Evolutionary conservation across 2,888 invertebrate genomes (phyloP), one percentile per base, ranked within the genome.

Genomic region (Ariolimax columbianus): DNA sequence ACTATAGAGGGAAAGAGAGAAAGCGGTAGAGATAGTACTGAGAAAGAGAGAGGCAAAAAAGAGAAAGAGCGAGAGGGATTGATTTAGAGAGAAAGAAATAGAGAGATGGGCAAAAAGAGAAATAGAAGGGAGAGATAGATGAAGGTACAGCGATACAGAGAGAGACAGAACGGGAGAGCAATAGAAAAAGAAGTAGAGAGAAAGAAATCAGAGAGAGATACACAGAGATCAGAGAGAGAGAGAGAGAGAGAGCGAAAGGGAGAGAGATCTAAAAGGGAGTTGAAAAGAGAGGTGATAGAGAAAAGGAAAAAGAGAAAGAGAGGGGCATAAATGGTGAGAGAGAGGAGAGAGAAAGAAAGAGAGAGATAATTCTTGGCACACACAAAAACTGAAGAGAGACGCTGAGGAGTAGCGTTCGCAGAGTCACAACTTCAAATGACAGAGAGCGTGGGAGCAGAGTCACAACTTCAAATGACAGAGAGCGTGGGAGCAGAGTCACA

Each of bases 91-190:
- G n/a, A n/a, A n/a, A n/a, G n/a, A n/a, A n/a, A n/a, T n/a, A 36
- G 55, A n/a, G 36, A 30, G 75, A 30, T 63, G 63, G 55, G 30
- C 47, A 14, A 40, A 19, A 66, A 33, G 51, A 30, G 51, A 33
- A 77, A 33, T 59, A 26, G 73, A n/a, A 83, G 82, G 51, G 66
- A 83, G 55, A 77, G 33, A 77, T 40, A 73, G 59, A 84, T 30
- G 51, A 47, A 80, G 73, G 43, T n/a, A 80, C 33, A 75, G n/a
- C 40, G 40, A 77, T 19, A 84, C 40, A 72, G 73, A 75, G 73
- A 47, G 75, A 78, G 72, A 66, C 72, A 83, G 80, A 59, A 79
- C 66, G 43, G 70, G 43, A 79, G 83, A 73, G 80, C 79, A 59
- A 66, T 30, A 80, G 72, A 59, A 66, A 86, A 43, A 80, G 33